Base-by-base conservation (phyloP, 2,797 vertebrate species). In the Pangasius larnaudii region DNA sequence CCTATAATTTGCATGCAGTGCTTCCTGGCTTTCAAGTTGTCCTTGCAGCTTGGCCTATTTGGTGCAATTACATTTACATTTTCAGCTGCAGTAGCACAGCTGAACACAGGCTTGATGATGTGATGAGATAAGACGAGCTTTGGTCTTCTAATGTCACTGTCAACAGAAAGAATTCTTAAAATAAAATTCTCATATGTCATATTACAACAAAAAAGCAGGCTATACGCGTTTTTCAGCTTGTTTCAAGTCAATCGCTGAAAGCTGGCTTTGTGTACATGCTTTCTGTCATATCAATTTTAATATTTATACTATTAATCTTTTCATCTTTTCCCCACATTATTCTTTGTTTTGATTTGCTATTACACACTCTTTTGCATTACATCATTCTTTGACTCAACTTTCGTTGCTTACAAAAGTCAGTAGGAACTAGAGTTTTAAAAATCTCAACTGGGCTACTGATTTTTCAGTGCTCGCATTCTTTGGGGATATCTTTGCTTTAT, bases 331-430 rank as follows among this genome's bases (percentile, higher is more conserved):
- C 30, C 71, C 13, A 46, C 19, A 27, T 67, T 61, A 8, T 11
- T 74, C 71, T 61, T 69, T 53, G 16, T 85, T 14, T 72, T 30
- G 9, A 19, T 71, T 59, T 59, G 33, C n/a, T 51, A 4, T 46
- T 7, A 74, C 39, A 65, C 22, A 85, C 51, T 0, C 75, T 79
- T 67, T 33, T 30, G 59, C 77, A 79, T 72, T 72, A 86, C 69
- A 77, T 85, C 85, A 67, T 77, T 84, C 51, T 71, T 53, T 72
- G 6, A 78, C 36, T 78, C 27, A 84, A 84, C 84, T 77, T 80
- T 77, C 61, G 77, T 65, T 33, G 27, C 61, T 0, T n/a, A 2
- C 11, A 67, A 33, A 67, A 67, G n/a, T 71, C 39, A 74, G 71
- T 49, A 49, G 72, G 11, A 75, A 49, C 24, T 72, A 36, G 30